Base-by-base conservation (phyloP, 2,113 vertebrate genomes). In the Myotis brandtii region DNA sequence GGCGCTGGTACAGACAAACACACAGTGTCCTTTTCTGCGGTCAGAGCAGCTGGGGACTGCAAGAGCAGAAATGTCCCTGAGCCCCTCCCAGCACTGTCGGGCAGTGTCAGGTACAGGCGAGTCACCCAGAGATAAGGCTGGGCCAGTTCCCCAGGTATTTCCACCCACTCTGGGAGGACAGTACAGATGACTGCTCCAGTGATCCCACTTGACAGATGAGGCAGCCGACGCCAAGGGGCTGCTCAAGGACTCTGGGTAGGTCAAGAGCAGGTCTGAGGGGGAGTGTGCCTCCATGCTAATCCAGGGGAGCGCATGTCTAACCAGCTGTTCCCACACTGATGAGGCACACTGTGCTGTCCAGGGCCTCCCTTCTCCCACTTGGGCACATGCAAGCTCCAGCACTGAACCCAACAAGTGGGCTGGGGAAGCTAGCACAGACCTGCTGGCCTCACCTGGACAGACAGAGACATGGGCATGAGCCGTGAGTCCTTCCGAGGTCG, bases 401-500 rank as follows among this genome's bases (percentile, higher is more conserved):
- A 8, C 50, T 46, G n/a, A 83, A 54, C 23, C 37, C 5, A 34
- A 69, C 43, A 5, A 8, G 3, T 87, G 14, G 80, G 16, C 3
- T n/a, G 6, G 6, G 75, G 23, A 23, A 62, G 14, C 30, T 17
- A 20, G 32, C 25, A 32, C 3, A 23, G 5, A 64, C 21, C 56
- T 1, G 1, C 0, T 18, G 84, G 62, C 48, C 96, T 97, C 93
- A 99, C 99, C 99, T 99, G 99, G 97, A 99, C 98, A 40, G 99
- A 94, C 97, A 99, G 87, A 40, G 98, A 97, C 73, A 99, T 87
- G 0, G 99, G 97, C 79, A 99, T 96, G 79, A 99, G 98, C 86
- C 99, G 99, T 13, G 98, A 91, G 88, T 99, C 99, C 98, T 99
- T 99, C 90, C 99, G 98, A 11, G 99, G 99, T 48, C 99, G 98